These are phyloP conservation scores for Valencia hispanica DNA, from an alignment of 2,797 vertebrate genomes.

Conservation along the genomic window DNA sequence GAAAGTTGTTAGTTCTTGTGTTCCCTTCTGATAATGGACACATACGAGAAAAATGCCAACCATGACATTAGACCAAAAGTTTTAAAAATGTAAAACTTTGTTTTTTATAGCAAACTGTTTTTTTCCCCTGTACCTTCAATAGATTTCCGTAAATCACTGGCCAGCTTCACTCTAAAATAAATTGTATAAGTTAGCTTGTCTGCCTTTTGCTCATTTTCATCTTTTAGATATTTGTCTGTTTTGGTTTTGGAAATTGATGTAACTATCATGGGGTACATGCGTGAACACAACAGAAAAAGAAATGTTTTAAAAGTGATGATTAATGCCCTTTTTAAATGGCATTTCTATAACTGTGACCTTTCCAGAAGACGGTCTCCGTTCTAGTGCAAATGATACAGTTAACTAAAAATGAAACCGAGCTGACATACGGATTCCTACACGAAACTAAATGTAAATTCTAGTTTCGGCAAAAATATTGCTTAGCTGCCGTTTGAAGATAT, in stretches of 20 bases:
- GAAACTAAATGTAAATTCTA: slow-evolving; percentile 15
- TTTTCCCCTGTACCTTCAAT: not conserved
- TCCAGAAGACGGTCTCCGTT: not conserved
- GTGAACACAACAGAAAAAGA: not conserved
- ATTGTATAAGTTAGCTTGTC: not conserved
- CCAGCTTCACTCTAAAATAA: not conserved
- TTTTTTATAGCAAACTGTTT: not conserved
- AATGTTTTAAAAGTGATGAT: not conserved
- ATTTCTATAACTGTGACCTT: slow-evolving; percentile 1
- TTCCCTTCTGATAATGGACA: not conserved
- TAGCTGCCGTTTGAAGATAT: slow-evolving; percentile 3
- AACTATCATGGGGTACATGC: not conserved
- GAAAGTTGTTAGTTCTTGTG: not conserved
- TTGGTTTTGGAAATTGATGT: not conserved
- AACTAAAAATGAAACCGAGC: slow-evolving; percentile 16
- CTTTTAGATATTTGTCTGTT: not conserved
- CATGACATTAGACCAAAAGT: not conserved
- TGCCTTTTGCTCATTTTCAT: not conserved
- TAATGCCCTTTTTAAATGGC: not conserved
- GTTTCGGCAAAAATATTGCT: not conserved
- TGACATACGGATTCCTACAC: not conserved
- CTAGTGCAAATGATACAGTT: not conserved
- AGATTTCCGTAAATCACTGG: not conserved
- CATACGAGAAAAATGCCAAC: not conserved
- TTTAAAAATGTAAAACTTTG: not conserved